These are phyloP conservation scores for Platycercus adscitus DNA, from an alignment of 2,113 vertebrate genomes.

Conservation along the genomic window DNA sequence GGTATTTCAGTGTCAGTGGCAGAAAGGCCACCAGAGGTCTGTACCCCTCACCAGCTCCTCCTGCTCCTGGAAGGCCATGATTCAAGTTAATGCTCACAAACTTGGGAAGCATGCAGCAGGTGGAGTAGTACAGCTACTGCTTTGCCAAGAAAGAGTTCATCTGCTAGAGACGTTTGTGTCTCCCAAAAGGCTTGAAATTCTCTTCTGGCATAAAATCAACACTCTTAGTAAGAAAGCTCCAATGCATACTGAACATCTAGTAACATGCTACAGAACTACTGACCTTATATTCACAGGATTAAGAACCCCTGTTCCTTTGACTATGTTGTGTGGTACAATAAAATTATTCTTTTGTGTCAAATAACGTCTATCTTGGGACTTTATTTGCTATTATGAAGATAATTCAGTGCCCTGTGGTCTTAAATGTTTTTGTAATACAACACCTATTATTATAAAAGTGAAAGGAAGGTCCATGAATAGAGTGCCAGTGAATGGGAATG, in stretches of 20 bases:
- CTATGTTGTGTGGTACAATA: background rate
- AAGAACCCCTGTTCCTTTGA: background rate
- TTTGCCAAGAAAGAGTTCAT: background rate
- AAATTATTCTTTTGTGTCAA: background rate
- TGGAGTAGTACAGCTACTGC: background rate
- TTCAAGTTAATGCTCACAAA: background rate
- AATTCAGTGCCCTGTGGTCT: background rate
- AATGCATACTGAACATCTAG: background rate
- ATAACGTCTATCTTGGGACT: background rate
- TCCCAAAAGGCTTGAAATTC: background rate
- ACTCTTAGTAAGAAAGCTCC: background rate
- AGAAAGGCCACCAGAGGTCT: background rate
- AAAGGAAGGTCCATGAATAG: background rate
- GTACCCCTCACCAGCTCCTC: background rate
- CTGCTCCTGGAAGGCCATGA: background rate
- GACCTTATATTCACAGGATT: background rate
- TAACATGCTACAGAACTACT: background rate
- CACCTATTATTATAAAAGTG: background rate
- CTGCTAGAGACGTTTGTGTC: background rate
- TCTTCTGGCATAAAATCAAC: background rate
- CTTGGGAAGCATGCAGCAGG: background rate
- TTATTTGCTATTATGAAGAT: background rate
- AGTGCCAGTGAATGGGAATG: background rate
- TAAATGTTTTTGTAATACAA: background rate
- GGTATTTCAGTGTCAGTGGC: background rate